Base-by-base conservation (phyloP, 2,113 vertebrate genomes). In the Puma concolor region DNA sequence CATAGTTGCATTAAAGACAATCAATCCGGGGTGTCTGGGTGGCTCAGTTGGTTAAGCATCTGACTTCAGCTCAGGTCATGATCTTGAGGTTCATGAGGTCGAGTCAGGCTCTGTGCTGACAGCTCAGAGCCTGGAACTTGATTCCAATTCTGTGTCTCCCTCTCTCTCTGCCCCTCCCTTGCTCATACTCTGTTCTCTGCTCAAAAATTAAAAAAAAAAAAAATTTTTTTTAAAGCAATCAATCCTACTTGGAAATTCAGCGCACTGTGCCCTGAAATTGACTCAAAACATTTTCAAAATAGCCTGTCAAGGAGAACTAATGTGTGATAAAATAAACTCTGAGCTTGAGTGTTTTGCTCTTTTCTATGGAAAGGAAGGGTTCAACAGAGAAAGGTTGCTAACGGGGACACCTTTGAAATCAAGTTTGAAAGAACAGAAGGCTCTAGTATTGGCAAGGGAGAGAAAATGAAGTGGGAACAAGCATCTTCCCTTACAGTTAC, bases 401-500 rank as follows among this genome's bases (percentile, higher is more conserved):
- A 79, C 64, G 13, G 29, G 48, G 50, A 19, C 27, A 17, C 4
- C 11, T 41, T 41, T 48, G n/a, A 81, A 91, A 83, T 29, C 48
- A 31, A 33, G 25, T 57, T 91, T 80, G 52, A 66, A 93, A 97
- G 33, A 76, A 31, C 14, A 50, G 54, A 95, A 57, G n/a, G 64
- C 23, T 25, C 1, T 6, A 50, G 54, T 60, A 8, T 6, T 44
- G 54, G 54, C 76, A 69, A 81, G 79, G n/a, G 38, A 81, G 77
- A 88, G n/a, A 82, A 83, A 93, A 93, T 64, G 11, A 95, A 84
- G 64, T 54, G 77, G 60, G 41, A 80, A 74, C 79, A 74, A 66
- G 19, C 19, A 29, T 69, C 71, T 90, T 77, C 69, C 77, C 36
- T 79, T 69, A 79, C 48, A 8, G 17, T 86, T 77, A 33, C 38